A percentile compares a stretch with the other conserved stretches of the same genome.
These are phyloP conservation scores for Spatulosminthurus flaviceps DNA, from an alignment of 2,888 invertebrate species.

Conservation along the genomic window DNA sequence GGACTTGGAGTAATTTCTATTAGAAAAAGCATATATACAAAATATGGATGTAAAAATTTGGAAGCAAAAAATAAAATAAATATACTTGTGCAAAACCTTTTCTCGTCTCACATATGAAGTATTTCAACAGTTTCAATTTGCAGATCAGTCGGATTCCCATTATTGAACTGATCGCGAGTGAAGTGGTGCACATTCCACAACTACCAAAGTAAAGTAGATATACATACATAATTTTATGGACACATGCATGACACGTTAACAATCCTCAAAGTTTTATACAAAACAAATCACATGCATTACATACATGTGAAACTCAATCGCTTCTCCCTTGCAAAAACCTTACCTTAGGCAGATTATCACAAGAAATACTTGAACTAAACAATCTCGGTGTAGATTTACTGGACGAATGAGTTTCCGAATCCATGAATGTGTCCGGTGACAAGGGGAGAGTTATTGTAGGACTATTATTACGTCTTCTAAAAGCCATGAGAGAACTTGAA, in stretches of 20 bases:
- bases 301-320: too few species aligned
- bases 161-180: not conserved
- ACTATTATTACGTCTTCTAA: not conserved
- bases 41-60: not conserved
- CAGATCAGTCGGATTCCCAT: conserved; percentile 30
- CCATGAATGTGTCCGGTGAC: not conserved
- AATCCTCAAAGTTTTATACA: too few species aligned
- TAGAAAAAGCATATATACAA: not conserved
- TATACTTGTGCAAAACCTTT: not conserved
- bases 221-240: too few species aligned
- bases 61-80: too few species aligned
- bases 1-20: too few species aligned
- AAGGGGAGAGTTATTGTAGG: not conserved
- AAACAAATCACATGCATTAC: not conserved
- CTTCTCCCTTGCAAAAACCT: not conserved
- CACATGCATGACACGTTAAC: conserved; percentile 13
- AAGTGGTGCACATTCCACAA: not conserved
- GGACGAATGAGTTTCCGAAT: conserved; percentile 23
- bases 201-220: too few species aligned
- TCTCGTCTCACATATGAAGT: conserved; percentile 37
- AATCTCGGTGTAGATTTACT: not conserved
- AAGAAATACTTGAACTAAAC: conserved; percentile 13
- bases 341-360: conserved; percentile 10
- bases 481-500: conserved; percentile 24
- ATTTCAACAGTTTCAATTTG: conserved; percentile 46